Evolutionary conservation across 2,113 vertebrate genomes (phyloP).

Genomic region (Cebus imitator): DNA sequence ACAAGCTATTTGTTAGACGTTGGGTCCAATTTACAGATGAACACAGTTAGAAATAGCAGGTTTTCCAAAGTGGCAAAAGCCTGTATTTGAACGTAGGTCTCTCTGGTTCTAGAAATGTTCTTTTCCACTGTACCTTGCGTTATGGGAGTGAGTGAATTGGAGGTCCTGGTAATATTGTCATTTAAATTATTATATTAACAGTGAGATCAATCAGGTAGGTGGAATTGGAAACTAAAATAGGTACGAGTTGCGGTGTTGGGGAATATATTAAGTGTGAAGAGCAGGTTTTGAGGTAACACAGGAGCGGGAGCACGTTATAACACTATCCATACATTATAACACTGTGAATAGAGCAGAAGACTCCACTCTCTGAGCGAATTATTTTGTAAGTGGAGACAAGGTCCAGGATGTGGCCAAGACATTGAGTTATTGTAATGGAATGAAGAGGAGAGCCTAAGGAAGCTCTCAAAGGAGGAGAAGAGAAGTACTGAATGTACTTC

Average conservation of each 20-base stretch:
- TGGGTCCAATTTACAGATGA: neutral
- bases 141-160: neutral
- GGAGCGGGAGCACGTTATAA: neutral
- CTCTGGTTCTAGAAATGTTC: neutral
- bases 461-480: neutral
- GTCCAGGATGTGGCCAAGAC: neutral
- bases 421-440: neutral
- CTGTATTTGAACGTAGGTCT: neutral
- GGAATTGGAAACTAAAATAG: neutral
- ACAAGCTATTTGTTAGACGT: neutral
- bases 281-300: neutral
- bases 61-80: neutral
- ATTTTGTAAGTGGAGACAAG: neutral
- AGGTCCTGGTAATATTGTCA: neutral
- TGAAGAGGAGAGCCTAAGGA: neutral
- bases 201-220: neutral
- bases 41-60: neutral
- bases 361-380: neutral
- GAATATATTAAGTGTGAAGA: neutral
- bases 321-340: neutral
- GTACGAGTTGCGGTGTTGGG: neutral
- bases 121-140: neutral
- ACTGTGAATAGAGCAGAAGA: neutral
- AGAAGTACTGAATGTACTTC: too few species aligned
- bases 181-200: slow-evolving; percentile 15